These are phyloP conservation scores for Lysandra coridon DNA, from an alignment of 2,888 invertebrate genomes.

Conservation along the genomic window DNA sequence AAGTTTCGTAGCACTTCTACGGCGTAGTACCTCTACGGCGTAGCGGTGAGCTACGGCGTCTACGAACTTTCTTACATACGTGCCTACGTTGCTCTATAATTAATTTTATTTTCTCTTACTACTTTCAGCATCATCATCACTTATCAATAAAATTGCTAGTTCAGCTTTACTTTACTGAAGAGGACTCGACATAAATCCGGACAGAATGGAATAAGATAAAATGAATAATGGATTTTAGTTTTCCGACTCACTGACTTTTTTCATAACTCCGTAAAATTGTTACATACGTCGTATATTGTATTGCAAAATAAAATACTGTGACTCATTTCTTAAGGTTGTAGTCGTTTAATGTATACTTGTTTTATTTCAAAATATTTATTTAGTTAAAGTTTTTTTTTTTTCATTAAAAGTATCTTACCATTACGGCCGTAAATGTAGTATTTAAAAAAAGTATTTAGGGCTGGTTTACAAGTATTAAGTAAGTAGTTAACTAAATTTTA, in stretches of 20 bases:
- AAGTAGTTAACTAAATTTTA: no score
- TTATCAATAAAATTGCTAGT: neutral
- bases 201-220: slow-evolving; percentile 12
- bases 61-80: neutral
- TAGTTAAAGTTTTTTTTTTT: no score
- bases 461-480: no score
- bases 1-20: neutral
- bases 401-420: no score
- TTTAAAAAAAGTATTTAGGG: no score
- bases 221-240: slow-evolving; percentile 31
- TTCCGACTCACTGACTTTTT: slow-evolving; percentile 2
- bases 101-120: neutral
- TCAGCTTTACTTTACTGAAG: neutral
- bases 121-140: neutral
- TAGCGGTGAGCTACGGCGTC: neutral
- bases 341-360: no score
- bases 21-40: neutral
- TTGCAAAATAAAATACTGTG: neutral
- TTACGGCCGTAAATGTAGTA: no score
- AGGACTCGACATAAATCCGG: neutral
- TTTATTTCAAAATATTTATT: no score
- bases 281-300: neutral
- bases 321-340: no score
- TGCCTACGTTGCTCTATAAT: neutral
- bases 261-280: slow-evolving; percentile 1